Base-by-base conservation (phyloP, 2,113 vertebrate species). In the Urocitellus parryii region DNA sequence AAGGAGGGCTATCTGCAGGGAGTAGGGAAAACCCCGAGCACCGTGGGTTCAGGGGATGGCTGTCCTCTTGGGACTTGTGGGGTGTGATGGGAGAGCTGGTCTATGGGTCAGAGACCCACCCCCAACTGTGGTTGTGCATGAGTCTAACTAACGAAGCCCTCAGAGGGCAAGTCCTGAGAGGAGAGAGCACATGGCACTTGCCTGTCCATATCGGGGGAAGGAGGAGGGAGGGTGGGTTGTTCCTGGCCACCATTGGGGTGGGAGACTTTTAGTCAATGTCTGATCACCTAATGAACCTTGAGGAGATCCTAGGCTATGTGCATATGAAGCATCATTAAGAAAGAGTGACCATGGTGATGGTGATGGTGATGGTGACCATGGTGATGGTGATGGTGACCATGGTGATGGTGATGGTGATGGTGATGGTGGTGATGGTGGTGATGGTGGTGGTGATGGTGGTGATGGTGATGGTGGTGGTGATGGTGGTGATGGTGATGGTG, bases 401-500 rank as follows among this genome's bases (percentile, higher is more conserved):
- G 42, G 0, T 79, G 63, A 0, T 0, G 6, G 0, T 29, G 24
- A 0, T 58, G n/a, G 0, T 12, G 39, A 0, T 27, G 42, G 0
- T 61, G 32, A 0, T 32, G 12, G 0, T 68, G 61, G 0, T 42
- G 32, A 0, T 68, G 58, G 0, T 25, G 7, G 0, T 6, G 5
- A 0, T 48, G 18, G 0, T 24, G 61, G 0, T 24, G 24, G 0
- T 80, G 70, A 0, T 5, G 39, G 20, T 0, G 6, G 0, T 29
- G 24, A 0, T 58, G n/a, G 20, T 0, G 39, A 6, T 34, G 68
- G 0, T 76, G 32, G 0, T 73, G 34, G 0, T 45, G 48, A 0
- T 81, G 25, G 0, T 45, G 48, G 0, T n/a, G 42, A 0, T 0
- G 6, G 0, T 29, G 24, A 0, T 58, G n/a, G 0, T 12, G 39